These are phyloP conservation scores for Drosophila ficusphila DNA, from an alignment of 1,140 invertebrate genomes.

Conservation along the genomic window DNA sequence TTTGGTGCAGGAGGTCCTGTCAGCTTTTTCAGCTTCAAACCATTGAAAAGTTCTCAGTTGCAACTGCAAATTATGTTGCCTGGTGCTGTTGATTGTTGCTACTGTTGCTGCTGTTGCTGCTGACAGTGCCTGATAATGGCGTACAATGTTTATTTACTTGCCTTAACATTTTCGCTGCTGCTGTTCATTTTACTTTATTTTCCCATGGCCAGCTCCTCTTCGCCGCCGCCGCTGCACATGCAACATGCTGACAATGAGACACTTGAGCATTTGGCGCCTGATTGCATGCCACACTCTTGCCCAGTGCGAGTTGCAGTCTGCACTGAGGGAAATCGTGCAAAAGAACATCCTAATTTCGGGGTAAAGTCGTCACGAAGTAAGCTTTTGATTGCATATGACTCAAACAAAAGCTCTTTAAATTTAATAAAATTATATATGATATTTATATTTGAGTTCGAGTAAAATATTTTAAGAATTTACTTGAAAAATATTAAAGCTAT, in stretches of 20 bases:
- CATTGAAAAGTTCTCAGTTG: slow-evolving; percentile 75
- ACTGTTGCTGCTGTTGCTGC: slow-evolving; percentile 39
- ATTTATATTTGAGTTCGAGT: no score
- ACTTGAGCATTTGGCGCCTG: slow-evolving; percentile 78
- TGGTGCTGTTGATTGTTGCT: slow-evolving; percentile 60
- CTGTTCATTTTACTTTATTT: slow-evolving; percentile 73
- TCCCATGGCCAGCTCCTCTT: not conserved
- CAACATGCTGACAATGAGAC: slow-evolving; percentile 77
- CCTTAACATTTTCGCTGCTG: slow-evolving; percentile 67
- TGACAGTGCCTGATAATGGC: slow-evolving; percentile 74
- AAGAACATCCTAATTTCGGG: accelerated
- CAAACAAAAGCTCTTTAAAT: no score
- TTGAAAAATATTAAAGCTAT: no score
- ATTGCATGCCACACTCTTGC: slow-evolving; percentile 68
- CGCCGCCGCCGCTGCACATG: slow-evolving; percentile 45
- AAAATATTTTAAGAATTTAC: no score
- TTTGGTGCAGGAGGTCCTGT: slow-evolving; percentile 20
- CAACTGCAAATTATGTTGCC: slow-evolving; percentile 77
- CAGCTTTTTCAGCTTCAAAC: slow-evolving; percentile 54
- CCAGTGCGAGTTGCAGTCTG: slow-evolving; percentile 5
- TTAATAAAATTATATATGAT: no score
- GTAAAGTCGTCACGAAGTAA: not conserved
- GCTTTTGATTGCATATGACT: no score
- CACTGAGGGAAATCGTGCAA: not conserved
- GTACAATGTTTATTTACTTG: slow-evolving; percentile 79